Percentiles rank a stretch among this genome's conserved stretches.
phyloP scores from a whole-genome alignment of 2,113 vertebrate species.

The Hucho hucho region DNA sequence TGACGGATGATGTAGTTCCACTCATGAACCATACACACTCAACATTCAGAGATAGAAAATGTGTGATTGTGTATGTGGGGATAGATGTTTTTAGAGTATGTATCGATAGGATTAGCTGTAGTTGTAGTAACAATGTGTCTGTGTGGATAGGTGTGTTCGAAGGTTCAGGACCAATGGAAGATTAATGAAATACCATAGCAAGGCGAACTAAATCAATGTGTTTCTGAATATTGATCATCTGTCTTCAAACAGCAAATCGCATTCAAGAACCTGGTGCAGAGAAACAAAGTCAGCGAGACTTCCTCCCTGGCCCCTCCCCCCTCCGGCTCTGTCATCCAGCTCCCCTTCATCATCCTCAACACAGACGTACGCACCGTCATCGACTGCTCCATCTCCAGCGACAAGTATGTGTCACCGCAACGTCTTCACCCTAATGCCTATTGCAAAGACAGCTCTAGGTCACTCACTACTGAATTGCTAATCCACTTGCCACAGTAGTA shows the following conservation, averaged over 20 bases:
- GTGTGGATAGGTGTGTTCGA: neutral
- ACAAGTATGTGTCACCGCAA: constrained; percentile 73
- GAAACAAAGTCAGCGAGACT: constrained; percentile 81
- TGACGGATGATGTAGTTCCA: too few species aligned
- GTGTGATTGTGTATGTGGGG: too few species aligned
- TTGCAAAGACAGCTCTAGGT: neutral
- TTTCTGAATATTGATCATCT: neutral
- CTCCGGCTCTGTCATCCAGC: constrained; percentile 80
- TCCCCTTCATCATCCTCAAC: constrained; percentile 86
- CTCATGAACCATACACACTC: too few species aligned
- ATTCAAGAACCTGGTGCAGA: constrained; percentile 87
- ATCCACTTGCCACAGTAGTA: too few species aligned
- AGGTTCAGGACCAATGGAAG: too few species aligned
- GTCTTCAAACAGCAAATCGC: constrained; percentile 81
- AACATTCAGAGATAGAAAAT: too few species aligned
- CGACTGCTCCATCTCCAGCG: constrained; percentile 89
- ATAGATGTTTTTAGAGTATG: neutral
- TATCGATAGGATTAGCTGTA: neutral
- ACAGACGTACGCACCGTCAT: constrained; percentile 86
- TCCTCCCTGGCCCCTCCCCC: constrained; percentile 77
- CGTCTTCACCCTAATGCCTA: neutral
- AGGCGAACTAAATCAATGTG: neutral
- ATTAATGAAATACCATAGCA: too few species aligned
- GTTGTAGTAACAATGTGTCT: neutral
- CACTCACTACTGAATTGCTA: too few species aligned